phyloP scores from a whole-genome alignment of 2,888 invertebrate species.

The Eucera pruinosa region DNA sequence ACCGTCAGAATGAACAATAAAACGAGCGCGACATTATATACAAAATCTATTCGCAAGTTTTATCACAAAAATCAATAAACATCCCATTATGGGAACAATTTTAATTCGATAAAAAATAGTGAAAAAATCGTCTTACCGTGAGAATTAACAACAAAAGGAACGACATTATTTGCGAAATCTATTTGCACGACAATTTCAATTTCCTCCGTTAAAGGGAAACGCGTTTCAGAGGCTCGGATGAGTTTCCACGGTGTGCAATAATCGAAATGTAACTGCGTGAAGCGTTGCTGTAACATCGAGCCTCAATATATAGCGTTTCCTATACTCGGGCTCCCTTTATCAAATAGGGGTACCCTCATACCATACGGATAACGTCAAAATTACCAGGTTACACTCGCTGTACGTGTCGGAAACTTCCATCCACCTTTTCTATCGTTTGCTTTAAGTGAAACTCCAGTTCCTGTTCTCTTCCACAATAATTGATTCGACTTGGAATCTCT shows the following conservation, averaged over 20 bases:
- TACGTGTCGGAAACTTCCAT: background rate
- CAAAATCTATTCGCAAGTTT: background rate
- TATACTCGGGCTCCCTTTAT: conserved; percentile 28
- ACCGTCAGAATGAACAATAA: conserved; percentile 35
- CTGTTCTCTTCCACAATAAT: background rate
- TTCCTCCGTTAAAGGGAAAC: background rate
- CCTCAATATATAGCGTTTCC: conserved; percentile 44
- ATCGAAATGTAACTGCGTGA: conserved; percentile 13
- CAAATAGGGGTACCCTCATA: conserved; percentile 66
- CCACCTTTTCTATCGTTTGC: background rate
- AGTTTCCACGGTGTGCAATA: conserved; percentile 14
- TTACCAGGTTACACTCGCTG: conserved; percentile 43
- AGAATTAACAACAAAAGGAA: conserved; percentile 18
- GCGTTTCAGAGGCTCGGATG: background rate
- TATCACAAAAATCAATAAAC: too few species aligned
- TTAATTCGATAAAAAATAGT: background rate
- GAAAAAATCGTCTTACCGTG: conserved; percentile 24
- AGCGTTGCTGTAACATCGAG: background rate
- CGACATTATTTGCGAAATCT: conserved; percentile 6
- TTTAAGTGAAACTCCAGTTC: background rate
- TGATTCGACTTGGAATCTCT: background rate
- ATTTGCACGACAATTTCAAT: background rate
- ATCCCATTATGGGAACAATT: too few species aligned
- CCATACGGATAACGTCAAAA: conserved; percentile 31
- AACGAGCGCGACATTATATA: conserved; percentile 12